Evolutionary conservation across 2,113 vertebrate genomes (phyloP), one percentile per base, ranked within the genome.

Genomic region (Prunella fulvescens): DNA sequence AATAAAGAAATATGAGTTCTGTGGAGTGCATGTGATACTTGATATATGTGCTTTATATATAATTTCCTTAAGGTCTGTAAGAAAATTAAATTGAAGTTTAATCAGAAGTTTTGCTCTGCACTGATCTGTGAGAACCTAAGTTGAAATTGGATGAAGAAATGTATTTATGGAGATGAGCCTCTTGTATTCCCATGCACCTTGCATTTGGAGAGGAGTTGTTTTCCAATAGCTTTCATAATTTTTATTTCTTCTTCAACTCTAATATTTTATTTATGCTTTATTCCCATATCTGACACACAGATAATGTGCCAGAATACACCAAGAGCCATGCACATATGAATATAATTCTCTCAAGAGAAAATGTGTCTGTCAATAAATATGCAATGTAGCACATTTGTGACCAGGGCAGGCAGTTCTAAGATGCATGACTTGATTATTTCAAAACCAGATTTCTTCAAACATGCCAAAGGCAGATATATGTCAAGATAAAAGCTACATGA

Each of bases 381-480:
- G 65, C 65, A 45, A 4, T 53, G 45, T 79, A 53, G 24, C 40
- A 78, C 40, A 65, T 50, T 26, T 85, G 33, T 87, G 78, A 92
- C 70, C 54, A 76, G 90, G 19, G 23, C 35, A 87, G 61, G 37
- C 26, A 90, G 70, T 60, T 95, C 82, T 61, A 89, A 92, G 78
- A 76, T 88, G 51, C 77, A n/a, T 71, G 57, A 79, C 35, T 91
- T 71, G 37, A 79, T 95, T 81, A 90, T 95, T 94, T 92, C 16
- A n/a, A 79, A 89, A 80, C 5, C n/a, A 87, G 37, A 39, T 87
- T 91, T 91, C 61, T 76, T 81, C 33, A 80, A 76, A 77, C 42
- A 26, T 82, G 61, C 48, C 73, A 80, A 85, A 87, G 45, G 78
- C 66, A 87, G 53, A 29, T 85, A 40, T 69, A 72, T 80, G 73